Percentiles rank a stretch among this genome's conserved stretches.
phyloP scores from a whole-genome alignment of 2,888 invertebrate species.

The Chydorus sphaericus region DNA sequence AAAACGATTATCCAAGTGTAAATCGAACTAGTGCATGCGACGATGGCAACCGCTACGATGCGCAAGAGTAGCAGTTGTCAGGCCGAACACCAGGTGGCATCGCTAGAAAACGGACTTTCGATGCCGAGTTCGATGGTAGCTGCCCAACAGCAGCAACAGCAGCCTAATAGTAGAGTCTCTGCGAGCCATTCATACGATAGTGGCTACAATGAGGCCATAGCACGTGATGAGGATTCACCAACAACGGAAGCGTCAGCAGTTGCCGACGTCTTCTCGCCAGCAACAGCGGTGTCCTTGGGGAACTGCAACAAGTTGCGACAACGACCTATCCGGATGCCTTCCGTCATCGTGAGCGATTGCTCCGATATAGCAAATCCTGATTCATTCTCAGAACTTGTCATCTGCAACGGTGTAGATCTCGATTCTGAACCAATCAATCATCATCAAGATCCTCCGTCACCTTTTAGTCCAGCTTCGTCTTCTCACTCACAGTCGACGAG shows the following conservation, averaged over 20 bases:
- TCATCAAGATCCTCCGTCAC: neutral
- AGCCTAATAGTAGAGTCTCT: neutral
- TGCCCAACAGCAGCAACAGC: neutral
- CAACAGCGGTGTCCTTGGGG: no score
- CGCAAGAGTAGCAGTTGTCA: conserved; percentile 1
- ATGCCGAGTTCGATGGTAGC: no score
- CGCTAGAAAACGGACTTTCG: no score
- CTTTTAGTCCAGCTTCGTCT: neutral
- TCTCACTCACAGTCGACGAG: neutral
- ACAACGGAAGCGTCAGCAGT: no score
- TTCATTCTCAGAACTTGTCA: neutral
- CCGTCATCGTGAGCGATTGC: conserved; percentile 75
- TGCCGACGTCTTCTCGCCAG: neutral
- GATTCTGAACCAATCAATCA: neutral
- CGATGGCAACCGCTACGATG: neutral
- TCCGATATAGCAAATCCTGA: no score
- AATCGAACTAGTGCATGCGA: no score
- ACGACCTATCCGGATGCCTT: conserved; percentile 45
- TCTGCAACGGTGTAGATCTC: neutral
- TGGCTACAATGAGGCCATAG: neutral
- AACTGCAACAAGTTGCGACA: no score
- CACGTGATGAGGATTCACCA: neutral
- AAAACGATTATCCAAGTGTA: no score
- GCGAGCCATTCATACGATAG: conserved; percentile 10
- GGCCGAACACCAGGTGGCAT: neutral